These are phyloP conservation scores for Acropora yongei DNA, from an alignment of 64 coral and sea anemone genomes.

Conservation along the genomic window DNA sequence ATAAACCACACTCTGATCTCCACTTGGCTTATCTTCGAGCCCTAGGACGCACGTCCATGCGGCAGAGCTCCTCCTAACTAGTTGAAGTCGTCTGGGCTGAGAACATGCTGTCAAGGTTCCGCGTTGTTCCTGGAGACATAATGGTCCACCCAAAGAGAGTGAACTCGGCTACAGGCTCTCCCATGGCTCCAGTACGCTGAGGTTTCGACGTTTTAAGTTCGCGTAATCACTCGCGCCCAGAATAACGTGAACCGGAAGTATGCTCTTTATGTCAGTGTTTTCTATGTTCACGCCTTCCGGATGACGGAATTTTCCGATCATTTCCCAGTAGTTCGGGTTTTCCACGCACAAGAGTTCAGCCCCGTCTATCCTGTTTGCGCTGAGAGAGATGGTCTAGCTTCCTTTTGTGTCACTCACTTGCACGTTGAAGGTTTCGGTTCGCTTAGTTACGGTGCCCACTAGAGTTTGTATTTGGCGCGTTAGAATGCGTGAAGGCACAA, in stretches of 20 bases:
- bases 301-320: not conserved
- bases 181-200: conserved; percentile 19
- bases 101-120: not conserved
- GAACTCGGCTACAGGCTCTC: conserved; percentile 50
- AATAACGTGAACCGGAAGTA: conserved; percentile 9
- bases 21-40: conserved; percentile 42
- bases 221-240: conserved; percentile 25
- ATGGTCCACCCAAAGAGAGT: conserved; percentile 63
- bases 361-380: not conserved
- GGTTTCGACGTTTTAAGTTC: not conserved
- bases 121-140: conserved; percentile 34
- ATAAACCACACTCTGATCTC: conserved; percentile 36
- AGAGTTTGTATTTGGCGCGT: conserved; percentile 33
- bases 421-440: not conserved
- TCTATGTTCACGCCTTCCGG: not conserved
- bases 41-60: conserved; percentile 53
- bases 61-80: conserved; percentile 45
- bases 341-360: conserved; percentile 12
- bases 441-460: conserved; percentile 2
- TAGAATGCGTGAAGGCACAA: no score
- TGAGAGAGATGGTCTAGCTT: not conserved
- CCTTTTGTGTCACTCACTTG: conserved; percentile 32
- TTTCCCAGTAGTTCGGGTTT: no score
- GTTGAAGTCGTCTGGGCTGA: not conserved
- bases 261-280: conserved; percentile 2